Base-by-base conservation (phyloP, 37 sponge, comb jelly and placozoan species). In the Eunapius fragilis region DNA sequence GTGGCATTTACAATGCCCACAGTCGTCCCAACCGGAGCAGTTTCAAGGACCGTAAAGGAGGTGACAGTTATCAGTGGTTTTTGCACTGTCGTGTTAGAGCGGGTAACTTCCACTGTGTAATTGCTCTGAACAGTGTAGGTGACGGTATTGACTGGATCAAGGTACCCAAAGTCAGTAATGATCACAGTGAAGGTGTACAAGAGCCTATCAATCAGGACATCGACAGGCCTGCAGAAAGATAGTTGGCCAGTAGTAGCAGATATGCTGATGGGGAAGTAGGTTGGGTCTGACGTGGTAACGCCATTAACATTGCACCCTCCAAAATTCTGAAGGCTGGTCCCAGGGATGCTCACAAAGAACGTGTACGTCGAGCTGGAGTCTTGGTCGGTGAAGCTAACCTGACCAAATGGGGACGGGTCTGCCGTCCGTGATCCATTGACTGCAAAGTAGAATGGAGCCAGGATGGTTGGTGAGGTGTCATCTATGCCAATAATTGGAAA, bases 401-500 rank as follows among this genome's bases (percentile, higher is more conserved):
- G 68, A 25, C 82, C 86, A 82, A 89, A 86, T 3, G 35, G 72
- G 26, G 37, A 19, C 2, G 28, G 10, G 13, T 58, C 28, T 2
- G 36, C 2, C 19, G 88, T 78, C 69, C 69, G 47, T 0, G 71
- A 27, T 72, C 88, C 96, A 1, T 78, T 69, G 3, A 93, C 85
- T 68, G 41, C 78, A 37, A 91, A 84, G 24, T 45, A 75, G 74
- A 36, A 78, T 22, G 85, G 74, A 14, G 47, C 50, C 19, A 68
- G 58, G 33, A 87, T 58, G 22, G 88, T 74, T 19, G 94, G 91
- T 28, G 86, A 74, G 72, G 86, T 81, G 75, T 96, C 96, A 75
- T 96, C 85, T 31, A 93, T 77, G 82, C 93, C 93, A 11, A 67
- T 24, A 5, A 96, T 83, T n/a, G 70, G 48, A 9, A 96, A 72